These are phyloP conservation scores for Seriola aureovittata DNA, from an alignment of 2,113 vertebrate species.

Conservation along the genomic window DNA sequence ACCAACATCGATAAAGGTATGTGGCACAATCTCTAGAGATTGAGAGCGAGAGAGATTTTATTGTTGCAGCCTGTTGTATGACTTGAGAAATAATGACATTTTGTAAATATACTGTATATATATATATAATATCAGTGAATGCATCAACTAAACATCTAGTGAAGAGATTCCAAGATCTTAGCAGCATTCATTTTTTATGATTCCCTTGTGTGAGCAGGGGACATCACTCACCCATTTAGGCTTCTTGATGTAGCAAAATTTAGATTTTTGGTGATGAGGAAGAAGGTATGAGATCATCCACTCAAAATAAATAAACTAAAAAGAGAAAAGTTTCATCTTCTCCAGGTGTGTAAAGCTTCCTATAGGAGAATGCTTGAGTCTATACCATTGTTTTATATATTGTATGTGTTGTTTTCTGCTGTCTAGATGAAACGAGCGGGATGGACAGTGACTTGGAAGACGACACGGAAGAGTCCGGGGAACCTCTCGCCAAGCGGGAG, in stretches of 20 bases:
- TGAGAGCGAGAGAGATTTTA: not conserved
- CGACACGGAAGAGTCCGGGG: constrained; percentile 81
- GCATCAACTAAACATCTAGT: not conserved
- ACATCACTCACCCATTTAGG: not conserved
- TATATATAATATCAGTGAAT: too few relatives aligned
- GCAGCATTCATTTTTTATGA: not conserved
- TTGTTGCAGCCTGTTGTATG: not conserved
- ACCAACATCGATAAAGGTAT: constrained; percentile 94
- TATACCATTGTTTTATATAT: not conserved
- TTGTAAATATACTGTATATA: not conserved
- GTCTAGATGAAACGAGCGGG: constrained; percentile 83
- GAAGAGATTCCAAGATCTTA: not conserved
- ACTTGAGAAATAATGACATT: not conserved
- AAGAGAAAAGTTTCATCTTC: not conserved
- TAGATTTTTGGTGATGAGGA: too few relatives aligned
- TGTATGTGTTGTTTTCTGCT: not conserved
- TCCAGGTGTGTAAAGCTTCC: not conserved
- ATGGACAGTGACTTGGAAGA: constrained; percentile 87
- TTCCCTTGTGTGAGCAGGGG: not conserved
- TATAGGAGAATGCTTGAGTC: not conserved
- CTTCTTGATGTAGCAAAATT: too few relatives aligned
- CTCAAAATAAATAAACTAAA: too few relatives aligned
- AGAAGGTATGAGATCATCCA: too few relatives aligned
- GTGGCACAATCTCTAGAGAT: constrained; percentile 21
- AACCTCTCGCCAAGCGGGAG: constrained; percentile 85